phyloP scores from a whole-genome alignment of 1,140 invertebrate genomes.

The Euura saliciscinereae region DNA sequence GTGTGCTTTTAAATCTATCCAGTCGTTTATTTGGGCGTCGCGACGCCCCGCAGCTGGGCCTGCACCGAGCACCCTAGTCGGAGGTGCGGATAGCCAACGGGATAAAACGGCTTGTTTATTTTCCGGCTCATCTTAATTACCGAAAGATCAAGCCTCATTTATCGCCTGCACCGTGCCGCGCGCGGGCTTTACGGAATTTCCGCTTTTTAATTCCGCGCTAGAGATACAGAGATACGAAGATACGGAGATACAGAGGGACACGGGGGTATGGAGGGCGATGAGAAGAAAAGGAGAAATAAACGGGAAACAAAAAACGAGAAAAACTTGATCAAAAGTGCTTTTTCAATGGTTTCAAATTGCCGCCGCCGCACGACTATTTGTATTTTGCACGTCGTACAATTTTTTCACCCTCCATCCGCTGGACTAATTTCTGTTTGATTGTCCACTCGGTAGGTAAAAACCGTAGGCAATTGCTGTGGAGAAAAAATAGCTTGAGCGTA shows the following conservation, averaged over 20 bases:
- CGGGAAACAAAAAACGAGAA: background rate
- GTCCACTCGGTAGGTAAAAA: background rate
- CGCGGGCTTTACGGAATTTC: background rate
- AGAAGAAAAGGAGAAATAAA: background rate
- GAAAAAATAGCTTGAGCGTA: no score
- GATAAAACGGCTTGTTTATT: conserved; percentile 41
- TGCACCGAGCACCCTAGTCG: conserved; percentile 8
- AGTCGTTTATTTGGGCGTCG: conserved; percentile 48
- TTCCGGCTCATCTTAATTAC: conserved; percentile 50
- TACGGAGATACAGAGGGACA: no score
- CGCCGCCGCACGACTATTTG: no score
- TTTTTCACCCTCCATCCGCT: background rate
- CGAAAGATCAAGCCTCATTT: conserved; percentile 53
- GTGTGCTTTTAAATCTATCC: conserved; percentile 44
- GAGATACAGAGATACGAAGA: no score
- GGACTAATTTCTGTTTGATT: conserved; percentile 48
- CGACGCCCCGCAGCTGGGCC: conserved; percentile 45
- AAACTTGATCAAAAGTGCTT: background rate
- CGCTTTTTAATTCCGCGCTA: background rate
- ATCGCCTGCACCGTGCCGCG: conserved; percentile 21
- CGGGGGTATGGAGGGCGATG: no score
- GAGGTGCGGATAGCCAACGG: conserved; percentile 5
- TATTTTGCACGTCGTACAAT: no score
- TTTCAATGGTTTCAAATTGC: no score
- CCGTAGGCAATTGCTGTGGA: background rate